Conservation (phyloP, 2,797 vertebrate species). For the Hylomyscus alleni region DNA sequence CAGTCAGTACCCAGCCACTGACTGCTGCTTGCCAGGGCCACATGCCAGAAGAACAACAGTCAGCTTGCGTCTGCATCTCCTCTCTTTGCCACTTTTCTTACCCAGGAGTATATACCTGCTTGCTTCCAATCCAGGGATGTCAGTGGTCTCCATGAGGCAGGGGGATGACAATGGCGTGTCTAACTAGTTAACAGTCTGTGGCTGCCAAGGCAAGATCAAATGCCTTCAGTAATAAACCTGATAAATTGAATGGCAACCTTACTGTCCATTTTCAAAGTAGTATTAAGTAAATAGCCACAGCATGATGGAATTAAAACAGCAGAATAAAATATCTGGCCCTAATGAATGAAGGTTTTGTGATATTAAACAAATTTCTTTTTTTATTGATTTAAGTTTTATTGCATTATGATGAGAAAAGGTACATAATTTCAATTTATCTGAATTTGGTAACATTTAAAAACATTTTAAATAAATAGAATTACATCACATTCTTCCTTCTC, state of each 20-base stretch:
- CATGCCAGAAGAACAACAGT: background rate
- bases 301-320: background rate
- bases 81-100: background rate
- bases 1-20: background rate
- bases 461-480: too few species aligned
- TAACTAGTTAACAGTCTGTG: background rate
- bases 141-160: background rate
- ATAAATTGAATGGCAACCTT: conserved; percentile 16
- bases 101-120: background rate
- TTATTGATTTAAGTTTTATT: too few species aligned
- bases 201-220: background rate
- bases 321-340: conserved; percentile 21
- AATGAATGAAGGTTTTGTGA: background rate
- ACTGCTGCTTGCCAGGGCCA: background rate
- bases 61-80: background rate
- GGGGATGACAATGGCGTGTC: background rate
- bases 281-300: background rate
- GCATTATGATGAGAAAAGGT: too few species aligned
- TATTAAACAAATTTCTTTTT: background rate
- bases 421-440: too few species aligned
- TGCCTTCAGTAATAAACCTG: background rate
- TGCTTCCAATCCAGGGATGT: background rate
- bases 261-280: background rate
- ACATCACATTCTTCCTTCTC: too few species aligned
- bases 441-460: too few species aligned